Evolutionary conservation across 2,797 vertebrate genomes (phyloP).

Genomic region (Rhinoraja longicauda): DNA sequence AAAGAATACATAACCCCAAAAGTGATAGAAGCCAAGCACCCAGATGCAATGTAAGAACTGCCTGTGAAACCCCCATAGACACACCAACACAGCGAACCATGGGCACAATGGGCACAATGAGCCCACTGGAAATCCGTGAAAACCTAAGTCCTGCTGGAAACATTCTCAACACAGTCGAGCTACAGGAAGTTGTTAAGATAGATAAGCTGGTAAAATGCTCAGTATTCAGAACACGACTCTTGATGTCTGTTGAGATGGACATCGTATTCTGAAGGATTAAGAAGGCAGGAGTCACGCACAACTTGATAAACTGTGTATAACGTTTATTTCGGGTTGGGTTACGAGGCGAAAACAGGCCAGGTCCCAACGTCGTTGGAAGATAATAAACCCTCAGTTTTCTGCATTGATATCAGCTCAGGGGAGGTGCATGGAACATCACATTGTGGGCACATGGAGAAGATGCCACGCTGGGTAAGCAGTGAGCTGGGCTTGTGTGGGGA

Average conservation of each 20-base stretch:
- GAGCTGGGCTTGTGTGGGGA: no score
- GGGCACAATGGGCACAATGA: not conserved
- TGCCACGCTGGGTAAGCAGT: not conserved
- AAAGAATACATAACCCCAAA: not conserved
- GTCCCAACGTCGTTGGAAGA: not conserved
- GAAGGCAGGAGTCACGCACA: not conserved
- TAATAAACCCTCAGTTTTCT: not conserved
- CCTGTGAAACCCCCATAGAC: not conserved
- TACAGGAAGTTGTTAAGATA: not conserved
- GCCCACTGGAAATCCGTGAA: not conserved
- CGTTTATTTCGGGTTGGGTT: not conserved
- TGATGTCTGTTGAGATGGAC: not conserved
- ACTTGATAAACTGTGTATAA: not conserved
- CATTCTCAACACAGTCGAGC: not conserved
- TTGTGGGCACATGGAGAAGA: not conserved
- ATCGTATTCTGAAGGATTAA: not conserved
- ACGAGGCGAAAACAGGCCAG: not conserved
- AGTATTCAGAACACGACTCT: not conserved
- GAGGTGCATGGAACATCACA: not conserved
- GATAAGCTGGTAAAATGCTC: not conserved
- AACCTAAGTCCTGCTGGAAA: not conserved
- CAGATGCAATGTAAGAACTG: not conserved
- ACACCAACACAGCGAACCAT: not conserved
- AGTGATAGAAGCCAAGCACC: not conserved
- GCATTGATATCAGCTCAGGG: not conserved